Base-by-base conservation (phyloP, 2,113 vertebrate species). In the Notothenia rossii region DNA sequence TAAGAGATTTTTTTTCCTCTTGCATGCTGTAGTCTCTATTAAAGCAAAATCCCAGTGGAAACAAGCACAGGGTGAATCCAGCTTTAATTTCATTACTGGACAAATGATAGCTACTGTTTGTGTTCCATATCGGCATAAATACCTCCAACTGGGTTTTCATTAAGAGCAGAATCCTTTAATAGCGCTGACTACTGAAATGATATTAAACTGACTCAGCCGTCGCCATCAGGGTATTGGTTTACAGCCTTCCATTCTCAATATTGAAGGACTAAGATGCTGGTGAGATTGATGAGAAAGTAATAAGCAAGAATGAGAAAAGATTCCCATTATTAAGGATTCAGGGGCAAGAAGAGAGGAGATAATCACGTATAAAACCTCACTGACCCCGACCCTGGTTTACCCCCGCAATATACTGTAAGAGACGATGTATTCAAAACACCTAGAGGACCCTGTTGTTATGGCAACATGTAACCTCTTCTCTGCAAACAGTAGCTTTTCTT, bases 61-160 rank as follows among this genome's bases (percentile, higher is more conserved):
- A 62, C 8, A 79, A 72, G 29, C 36, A 43, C 10, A 48, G 22
- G 18, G 43, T 1, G 10, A 60, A 49, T 22, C 58, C 17, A 49
- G 46, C 55, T 25, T 79, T 50, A 10, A 54, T 3, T 77, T 79
- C 46, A 72, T 59, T 69, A 29, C 60, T 45, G 48, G 29, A 45
- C 69, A 78, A 59, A 58, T 49, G 14, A 73, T 36, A 25, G 20
- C n/a, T 29, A 4, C n/a, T 65, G 66, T 69, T 87, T 77, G n/a
- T 77, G 22, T 36, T 63, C 63, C 49, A 9, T 48, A 6, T 40
- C 25, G 75, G 81, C 17, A 13, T 20, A 14, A 69, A 64, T 60
- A 67, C 68, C 77, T 60, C 80, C 76, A 62, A 18, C 82, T 73
- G 67, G 62, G 61, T 65, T 87, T 88, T 79, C 68, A 88, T 86